A percentile compares a stretch with the other conserved stretches of the same genome.
Conservation (phyloP, 2,113 vertebrate species). For the Thryonomys swinderianus region DNA sequence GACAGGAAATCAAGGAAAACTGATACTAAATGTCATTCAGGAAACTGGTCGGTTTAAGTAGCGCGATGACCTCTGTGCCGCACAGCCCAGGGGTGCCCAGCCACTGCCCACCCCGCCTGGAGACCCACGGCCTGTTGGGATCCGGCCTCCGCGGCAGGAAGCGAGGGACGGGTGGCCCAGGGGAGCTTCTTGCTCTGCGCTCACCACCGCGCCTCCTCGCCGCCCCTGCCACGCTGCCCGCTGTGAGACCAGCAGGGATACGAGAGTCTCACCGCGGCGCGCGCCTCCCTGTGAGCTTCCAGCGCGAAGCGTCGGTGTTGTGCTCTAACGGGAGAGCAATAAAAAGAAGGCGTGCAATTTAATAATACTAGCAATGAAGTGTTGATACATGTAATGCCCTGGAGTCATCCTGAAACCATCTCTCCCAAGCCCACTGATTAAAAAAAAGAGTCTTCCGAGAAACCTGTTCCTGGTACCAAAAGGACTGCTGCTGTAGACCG, state of each 20-base stretch:
- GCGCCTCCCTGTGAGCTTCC: not conserved
- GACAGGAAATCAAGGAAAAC: not conserved
- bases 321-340: not conserved
- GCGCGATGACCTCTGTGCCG: not conserved
- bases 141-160: too few species aligned
- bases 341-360: not conserved
- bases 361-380: not conserved
- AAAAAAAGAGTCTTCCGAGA: not conserved
- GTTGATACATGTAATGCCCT: not conserved
- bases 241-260: not conserved
- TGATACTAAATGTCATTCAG: not conserved
- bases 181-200: not conserved
- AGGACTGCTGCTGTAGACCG: not conserved
- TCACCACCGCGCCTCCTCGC: not conserved
- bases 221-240: not conserved
- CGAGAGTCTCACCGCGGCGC: not conserved
- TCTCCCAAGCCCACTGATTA: not conserved
- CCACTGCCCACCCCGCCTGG: not conserved
- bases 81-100: not conserved
- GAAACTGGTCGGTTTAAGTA: not conserved
- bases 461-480: not conserved
- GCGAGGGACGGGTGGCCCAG: not conserved
- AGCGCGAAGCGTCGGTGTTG: not conserved
- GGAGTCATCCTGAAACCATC: not conserved
- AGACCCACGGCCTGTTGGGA: not conserved